Evolutionary conservation across 1,140 invertebrate species (phyloP), one percentile per base, ranked within the genome.

Genomic region (Globodera rostochiensis): DNA sequence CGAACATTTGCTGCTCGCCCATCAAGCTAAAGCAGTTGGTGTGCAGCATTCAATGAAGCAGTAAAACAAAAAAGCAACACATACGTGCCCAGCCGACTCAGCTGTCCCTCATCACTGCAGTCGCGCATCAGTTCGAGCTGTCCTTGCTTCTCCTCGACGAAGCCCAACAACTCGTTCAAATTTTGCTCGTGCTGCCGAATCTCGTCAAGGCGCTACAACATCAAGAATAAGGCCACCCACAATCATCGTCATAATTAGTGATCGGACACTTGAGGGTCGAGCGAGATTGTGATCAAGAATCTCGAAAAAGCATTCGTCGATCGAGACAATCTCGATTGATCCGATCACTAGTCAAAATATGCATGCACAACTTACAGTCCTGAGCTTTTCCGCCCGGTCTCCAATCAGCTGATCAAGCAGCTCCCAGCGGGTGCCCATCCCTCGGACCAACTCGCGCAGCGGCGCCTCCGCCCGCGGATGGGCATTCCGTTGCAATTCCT

Each of bases 1-100:
- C 80, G 67, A 90, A 88, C 53, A 86, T 84, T 84, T 95, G 94
- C 90, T 97, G 95, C 87, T 97, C 95, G 4, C 60, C 88, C 45
- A 86, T 79, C 67, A 85, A 84, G 8, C 83, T 85, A 66, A 82
- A 83, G 81, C 4, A n/a, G 50, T 81, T 53, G n/a, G n/a, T 3
- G 36, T 36, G 36, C 36, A 36, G 36, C 36, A 36, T 36, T 36
- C 3, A 3, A 1, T 36, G 36, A 36, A 36, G 36, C 36, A 36
- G 36, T 36, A 36, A 36, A 36, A 36, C 36, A 36, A 36, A 36
- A 36, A 36, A 36, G 36, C n/a, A 36, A n/a, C 25, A 82, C 81
- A 80, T 81, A 84, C 73, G 85, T 83, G 73, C 74, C 13, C 64
- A 90, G 86, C 69, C 90, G 86, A 3, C 88, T 87, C 74, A 90